These are phyloP conservation scores for Aethina tumida DNA, from an alignment of 1,140 invertebrate genomes.

Conservation along the genomic window DNA sequence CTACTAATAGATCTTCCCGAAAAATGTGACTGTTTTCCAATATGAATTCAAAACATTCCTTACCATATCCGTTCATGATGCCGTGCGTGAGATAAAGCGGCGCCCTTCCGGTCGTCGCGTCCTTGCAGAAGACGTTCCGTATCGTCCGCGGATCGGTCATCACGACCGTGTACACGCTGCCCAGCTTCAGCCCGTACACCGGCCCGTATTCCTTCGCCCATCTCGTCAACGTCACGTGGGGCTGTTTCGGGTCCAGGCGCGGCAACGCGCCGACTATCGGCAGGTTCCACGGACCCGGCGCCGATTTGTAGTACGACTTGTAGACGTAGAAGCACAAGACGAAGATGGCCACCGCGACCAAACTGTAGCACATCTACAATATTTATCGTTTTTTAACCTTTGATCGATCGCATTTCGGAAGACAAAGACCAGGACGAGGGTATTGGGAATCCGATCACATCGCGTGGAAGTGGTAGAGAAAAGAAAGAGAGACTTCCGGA, in stretches of 20 bases:
- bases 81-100: conserved; percentile 75
- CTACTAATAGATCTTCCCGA: neutral
- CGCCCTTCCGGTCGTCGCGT: conserved; percentile 59
- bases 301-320: too few species aligned
- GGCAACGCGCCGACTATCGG: conserved; percentile 71
- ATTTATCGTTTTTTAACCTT: too few species aligned
- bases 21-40: neutral
- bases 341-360: too few species aligned
- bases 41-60: conserved; percentile 23
- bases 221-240: conserved; percentile 57
- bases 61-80: conserved; percentile 78
- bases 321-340: too few species aligned
- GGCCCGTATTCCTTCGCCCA: conserved; percentile 56
- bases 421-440: too few species aligned
- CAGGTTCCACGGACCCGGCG: conserved; percentile 67
- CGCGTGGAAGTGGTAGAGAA: too few species aligned
- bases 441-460: too few species aligned
- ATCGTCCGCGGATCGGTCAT: conserved; percentile 61
- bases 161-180: conserved; percentile 60
- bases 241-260: conserved; percentile 52
- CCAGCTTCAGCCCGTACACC: conserved; percentile 62
- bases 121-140: conserved; percentile 56
- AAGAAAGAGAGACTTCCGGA: too few species aligned
- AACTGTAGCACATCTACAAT: too few species aligned
- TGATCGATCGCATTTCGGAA: too few species aligned